Evolutionary conservation across 23 tunicate genomes (phyloP).

Genomic region (Styela plicata): DNA sequence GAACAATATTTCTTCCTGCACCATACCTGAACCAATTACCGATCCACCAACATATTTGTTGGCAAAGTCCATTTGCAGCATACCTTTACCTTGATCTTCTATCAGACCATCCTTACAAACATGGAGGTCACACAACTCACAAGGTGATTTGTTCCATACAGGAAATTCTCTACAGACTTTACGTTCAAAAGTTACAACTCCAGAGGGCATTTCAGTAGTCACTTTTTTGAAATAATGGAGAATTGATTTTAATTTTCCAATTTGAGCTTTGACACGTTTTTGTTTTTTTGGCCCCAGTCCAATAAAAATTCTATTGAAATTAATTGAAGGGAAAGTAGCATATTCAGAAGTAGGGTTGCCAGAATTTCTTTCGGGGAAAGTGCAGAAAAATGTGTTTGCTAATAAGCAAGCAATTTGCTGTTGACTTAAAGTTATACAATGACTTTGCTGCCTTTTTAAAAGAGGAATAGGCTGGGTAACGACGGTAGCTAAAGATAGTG

Average conservation of each 20-base stretch:
- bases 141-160: constrained; percentile 65
- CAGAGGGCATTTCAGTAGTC: constrained; percentile 72
- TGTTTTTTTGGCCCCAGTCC: not conserved
- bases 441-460: constrained; percentile 31
- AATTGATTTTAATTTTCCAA: constrained; percentile 71
- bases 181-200: constrained; percentile 77
- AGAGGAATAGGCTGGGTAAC: constrained; percentile 77
- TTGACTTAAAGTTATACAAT: constrained; percentile 65
- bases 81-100: constrained; percentile 65
- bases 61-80: constrained; percentile 95
- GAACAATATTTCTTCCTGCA: constrained; percentile 98
- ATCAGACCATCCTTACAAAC: constrained; percentile 45
- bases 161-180: constrained; percentile 50
- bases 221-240: constrained; percentile 85
- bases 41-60: constrained; percentile 95
- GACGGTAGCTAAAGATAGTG: constrained; percentile 48
- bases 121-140: constrained; percentile 45
- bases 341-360: constrained; percentile 45
- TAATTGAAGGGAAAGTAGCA: constrained; percentile 48
- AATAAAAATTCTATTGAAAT: constrained; percentile 43
- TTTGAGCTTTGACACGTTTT: not conserved
- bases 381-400: constrained; percentile 87
- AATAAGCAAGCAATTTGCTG: constrained; percentile 88
- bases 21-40: constrained; percentile 67
- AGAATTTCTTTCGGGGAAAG: constrained; percentile 83